Conservation (phyloP, 2,888 invertebrate genomes). For the Zelleria hepariella region DNA sequence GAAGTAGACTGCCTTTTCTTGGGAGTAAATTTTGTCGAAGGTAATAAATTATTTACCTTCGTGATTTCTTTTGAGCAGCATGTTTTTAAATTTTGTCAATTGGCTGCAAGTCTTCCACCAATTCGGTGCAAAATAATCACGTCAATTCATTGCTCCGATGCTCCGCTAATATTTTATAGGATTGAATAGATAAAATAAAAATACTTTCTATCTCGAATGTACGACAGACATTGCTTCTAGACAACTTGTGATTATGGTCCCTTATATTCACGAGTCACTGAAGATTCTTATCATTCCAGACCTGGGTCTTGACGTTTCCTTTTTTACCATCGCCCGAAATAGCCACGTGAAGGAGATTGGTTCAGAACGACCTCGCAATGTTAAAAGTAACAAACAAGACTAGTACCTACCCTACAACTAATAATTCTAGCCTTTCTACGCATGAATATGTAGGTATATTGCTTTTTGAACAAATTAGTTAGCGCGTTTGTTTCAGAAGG, state of each 20-base stretch:
- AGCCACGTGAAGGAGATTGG: not conserved
- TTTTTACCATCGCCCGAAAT: not conserved
- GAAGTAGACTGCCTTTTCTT: too few relatives aligned
- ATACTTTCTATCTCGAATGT: not conserved
- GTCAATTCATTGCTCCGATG: not conserved
- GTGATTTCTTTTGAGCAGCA: too few relatives aligned
- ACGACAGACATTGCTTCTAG: not conserved
- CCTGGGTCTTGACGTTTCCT: not conserved
- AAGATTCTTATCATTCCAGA: not conserved
- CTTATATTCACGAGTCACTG: not conserved
- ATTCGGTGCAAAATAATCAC: too few relatives aligned
- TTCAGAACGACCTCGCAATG: not conserved
- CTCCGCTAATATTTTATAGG: not conserved
- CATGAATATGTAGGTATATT: too few relatives aligned
- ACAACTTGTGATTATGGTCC: constrained; percentile 9
- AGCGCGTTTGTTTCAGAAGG: too few relatives aligned
- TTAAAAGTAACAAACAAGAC: not conserved
- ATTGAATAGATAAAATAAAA: not conserved
- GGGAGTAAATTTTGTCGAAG: too few relatives aligned
- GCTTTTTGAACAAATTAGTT: too few relatives aligned
- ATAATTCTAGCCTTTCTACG: too few relatives aligned
- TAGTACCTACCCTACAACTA: too few relatives aligned
- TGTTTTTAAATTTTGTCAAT: too few relatives aligned
- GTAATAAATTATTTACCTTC: too few relatives aligned
- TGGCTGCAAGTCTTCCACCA: too few relatives aligned